These are phyloP conservation scores for Phortica okadai DNA, from an alignment of 2,888 invertebrate genomes.

Conservation along the genomic window DNA sequence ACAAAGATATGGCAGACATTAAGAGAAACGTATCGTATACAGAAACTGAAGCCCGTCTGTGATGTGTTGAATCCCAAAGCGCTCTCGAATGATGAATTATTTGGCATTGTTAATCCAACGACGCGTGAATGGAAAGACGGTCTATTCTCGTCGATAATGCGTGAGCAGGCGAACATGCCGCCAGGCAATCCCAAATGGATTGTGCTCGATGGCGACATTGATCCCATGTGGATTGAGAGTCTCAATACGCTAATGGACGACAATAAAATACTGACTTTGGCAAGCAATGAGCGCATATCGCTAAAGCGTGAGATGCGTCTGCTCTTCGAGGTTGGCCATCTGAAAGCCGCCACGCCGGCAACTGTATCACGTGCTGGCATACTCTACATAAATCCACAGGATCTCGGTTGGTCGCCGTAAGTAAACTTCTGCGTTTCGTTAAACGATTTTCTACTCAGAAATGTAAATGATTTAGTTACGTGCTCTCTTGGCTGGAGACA, in stretches of 20 bases:
- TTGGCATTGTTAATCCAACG: slow-evolving; percentile 94
- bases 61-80: slow-evolving; percentile 95
- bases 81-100: slow-evolving; percentile 95
- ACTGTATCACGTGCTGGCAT: slow-evolving; percentile 97
- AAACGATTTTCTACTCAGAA: neutral
- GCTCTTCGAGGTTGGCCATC: slow-evolving; percentile 93
- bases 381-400: slow-evolving; percentile 94
- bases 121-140: slow-evolving; percentile 96
- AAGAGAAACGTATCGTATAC: slow-evolving; percentile 83
- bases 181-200: slow-evolving; percentile 95
- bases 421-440: slow-evolving; percentile 64
- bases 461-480: slow-evolving; percentile 79
- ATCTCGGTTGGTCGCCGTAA: slow-evolving; percentile 96
- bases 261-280: slow-evolving; percentile 95
- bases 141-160: slow-evolving; percentile 93
- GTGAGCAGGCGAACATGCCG: slow-evolving; percentile 93
- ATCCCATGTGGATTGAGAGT: slow-evolving; percentile 92
- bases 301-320: slow-evolving; percentile 92
- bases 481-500: slow-evolving; percentile 93
- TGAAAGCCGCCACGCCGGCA: slow-evolving; percentile 95
- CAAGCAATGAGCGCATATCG: slow-evolving; percentile 96
- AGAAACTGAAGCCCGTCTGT: slow-evolving; percentile 85
- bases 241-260: slow-evolving; percentile 98
- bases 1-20: slow-evolving; percentile 95
- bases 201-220: slow-evolving; percentile 94